Evolutionary conservation across 2,888 invertebrate genomes (phyloP).

Genomic region (Globia sparganii): DNA sequence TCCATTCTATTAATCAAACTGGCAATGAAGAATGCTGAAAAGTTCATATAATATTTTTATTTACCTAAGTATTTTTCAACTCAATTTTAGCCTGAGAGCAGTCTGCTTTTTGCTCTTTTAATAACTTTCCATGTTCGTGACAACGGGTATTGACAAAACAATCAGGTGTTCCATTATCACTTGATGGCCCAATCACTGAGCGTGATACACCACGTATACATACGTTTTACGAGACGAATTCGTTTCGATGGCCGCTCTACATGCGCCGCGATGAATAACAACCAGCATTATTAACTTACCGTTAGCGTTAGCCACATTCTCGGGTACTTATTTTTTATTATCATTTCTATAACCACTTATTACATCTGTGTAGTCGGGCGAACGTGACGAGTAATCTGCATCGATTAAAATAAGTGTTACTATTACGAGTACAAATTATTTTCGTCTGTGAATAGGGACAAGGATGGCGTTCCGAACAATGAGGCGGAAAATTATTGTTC

Average conservation of each 20-base stretch:
- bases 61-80: not conserved
- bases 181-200: conserved; percentile 40
- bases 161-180: conserved; percentile 54
- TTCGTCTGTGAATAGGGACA: conserved; percentile 73
- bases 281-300: conserved; percentile 75
- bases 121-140: conserved; percentile 18
- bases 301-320: conserved; percentile 74
- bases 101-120: conserved; percentile 9
- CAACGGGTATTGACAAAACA: conserved; percentile 13
- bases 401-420: conserved; percentile 64
- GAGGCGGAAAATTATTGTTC: conserved; percentile 72
- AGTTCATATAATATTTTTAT: not conserved
- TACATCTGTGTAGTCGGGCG: conserved; percentile 58
- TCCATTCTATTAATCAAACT: conserved; percentile 18
- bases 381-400: conserved; percentile 64
- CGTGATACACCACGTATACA: conserved; percentile 48
- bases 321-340: conserved; percentile 62
- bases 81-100: conserved; percentile 6
- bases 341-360: conserved; percentile 61
- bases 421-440: conserved; percentile 56
- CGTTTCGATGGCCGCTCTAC: conserved; percentile 70
- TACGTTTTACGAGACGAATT: conserved; percentile 59
- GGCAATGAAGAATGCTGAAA: not conserved
- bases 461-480: conserved; percentile 73
- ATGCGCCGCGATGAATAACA: conserved; percentile 72